A percentile compares a stretch with the other conserved stretches of the same genome.
Evolutionary conservation across 1,140 invertebrate species (phyloP).

Genomic region (Sesamia nonagrioides): DNA sequence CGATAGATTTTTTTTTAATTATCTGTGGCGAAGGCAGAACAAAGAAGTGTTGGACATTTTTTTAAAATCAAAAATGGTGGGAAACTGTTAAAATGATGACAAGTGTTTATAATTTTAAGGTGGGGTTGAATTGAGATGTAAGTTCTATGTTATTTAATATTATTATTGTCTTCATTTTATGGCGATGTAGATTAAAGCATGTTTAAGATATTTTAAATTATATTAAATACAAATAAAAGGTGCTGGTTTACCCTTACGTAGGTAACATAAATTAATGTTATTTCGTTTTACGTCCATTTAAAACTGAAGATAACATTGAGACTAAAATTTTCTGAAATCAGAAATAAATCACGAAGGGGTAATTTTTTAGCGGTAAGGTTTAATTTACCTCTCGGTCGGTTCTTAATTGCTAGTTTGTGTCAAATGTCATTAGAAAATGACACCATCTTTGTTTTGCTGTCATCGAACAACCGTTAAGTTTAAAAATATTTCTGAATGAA

Average conservation of each 20-base stretch:
- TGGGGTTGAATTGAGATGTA: conserved; percentile 32
- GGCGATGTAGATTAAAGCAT: conserved; percentile 21
- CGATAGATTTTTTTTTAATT: conserved; percentile 42
- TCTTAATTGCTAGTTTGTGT: background rate
- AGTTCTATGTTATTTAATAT: conserved; percentile 36
- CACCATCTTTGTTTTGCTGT: background rate
- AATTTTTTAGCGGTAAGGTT: no score
- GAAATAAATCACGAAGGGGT: no score
- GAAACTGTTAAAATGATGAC: conserved; percentile 35
- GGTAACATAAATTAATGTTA: background rate
- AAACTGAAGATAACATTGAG: background rate
- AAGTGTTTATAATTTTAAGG: no score
- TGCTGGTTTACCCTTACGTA: background rate
- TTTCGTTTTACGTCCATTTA: background rate
- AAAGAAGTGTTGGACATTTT: conserved; percentile 50
- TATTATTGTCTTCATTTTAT: conserved; percentile 49
- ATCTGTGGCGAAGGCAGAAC: conserved; percentile 35
- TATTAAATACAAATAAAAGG: background rate
- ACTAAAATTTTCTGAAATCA: no score
- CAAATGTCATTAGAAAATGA: background rate
- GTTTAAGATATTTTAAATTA: background rate
- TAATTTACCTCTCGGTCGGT: no score
- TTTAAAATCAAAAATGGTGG: conserved; percentile 40
- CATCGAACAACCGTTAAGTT: conserved; percentile 16
- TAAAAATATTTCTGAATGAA: conserved; percentile 3